Percentiles rank a stretch among this genome's conserved stretches.
These are phyloP conservation scores for Micropoecilia bifurca DNA, from an alignment of 2,797 vertebrate species.

Conservation along the genomic window DNA sequence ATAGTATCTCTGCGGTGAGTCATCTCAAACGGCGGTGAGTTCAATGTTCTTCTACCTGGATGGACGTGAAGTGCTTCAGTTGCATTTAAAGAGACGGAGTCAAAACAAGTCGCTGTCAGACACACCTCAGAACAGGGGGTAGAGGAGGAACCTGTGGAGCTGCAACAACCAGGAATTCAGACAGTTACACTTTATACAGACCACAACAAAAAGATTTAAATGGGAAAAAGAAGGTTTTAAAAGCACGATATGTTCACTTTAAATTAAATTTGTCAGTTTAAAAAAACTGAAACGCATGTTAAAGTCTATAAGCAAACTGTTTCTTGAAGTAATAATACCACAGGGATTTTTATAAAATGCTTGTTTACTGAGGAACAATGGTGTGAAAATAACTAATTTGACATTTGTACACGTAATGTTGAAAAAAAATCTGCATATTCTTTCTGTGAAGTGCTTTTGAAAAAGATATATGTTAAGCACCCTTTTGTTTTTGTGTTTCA, in stretches of 20 bases:
- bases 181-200: not conserved
- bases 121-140: no score
- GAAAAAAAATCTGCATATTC: constrained; percentile 6
- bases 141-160: no score
- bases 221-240: not conserved
- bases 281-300: constrained; percentile 47
- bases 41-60: no score
- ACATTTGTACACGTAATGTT: constrained; percentile 12
- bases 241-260: constrained; percentile 12
- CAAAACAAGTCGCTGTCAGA: no score
- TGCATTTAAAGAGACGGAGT: no score
- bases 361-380: constrained; percentile 46
- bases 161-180: no score
- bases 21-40: no score
- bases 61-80: no score
- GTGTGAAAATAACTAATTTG: constrained; percentile 31
- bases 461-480: constrained; percentile 31
- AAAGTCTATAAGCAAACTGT: constrained; percentile 54
- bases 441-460: constrained; percentile 1
- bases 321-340: constrained; percentile 37
- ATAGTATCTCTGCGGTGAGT: no score
- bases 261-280: constrained; percentile 51
- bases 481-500: constrained; percentile 61
- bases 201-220: not conserved
- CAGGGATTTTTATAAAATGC: constrained; percentile 57